A percentile compares a stretch with the other conserved stretches of the same genome.
phyloP scores from a whole-genome alignment of 64 coral and sea anemone species.

The Porites lutea region DNA sequence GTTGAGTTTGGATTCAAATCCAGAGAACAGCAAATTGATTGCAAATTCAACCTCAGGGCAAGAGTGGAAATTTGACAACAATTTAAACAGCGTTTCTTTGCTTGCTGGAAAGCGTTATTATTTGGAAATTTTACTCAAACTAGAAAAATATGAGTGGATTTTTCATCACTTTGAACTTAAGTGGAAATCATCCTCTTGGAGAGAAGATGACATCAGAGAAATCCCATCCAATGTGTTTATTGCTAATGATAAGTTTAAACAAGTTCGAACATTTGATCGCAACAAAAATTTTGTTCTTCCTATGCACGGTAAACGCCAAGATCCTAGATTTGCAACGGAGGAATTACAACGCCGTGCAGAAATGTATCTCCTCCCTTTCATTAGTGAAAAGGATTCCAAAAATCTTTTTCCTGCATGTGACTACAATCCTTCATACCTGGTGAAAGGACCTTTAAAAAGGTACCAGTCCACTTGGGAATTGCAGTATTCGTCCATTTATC shows the following conservation, averaged over 20 bases:
- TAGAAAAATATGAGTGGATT: not conserved
- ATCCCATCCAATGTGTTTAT: not conserved
- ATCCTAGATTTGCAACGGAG: not conserved
- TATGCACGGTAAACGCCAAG: constrained; percentile 21
- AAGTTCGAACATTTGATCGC: not conserved
- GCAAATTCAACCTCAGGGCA: constrained; percentile 21
- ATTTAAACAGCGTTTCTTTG: constrained; percentile 1
- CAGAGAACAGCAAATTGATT: constrained; percentile 50
- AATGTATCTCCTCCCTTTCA: constrained; percentile 51
- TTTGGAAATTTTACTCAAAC: constrained; percentile 7
- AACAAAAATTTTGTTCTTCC: constrained; percentile 7
- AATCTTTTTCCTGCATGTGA: constrained; percentile 36
- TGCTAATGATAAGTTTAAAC: not conserved
- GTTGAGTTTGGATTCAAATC: constrained; percentile 54
- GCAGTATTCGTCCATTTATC: constrained; percentile 59
- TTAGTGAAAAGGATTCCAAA: constrained; percentile 24
- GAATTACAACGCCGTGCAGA: not conserved
- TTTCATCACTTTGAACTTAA: not conserved
- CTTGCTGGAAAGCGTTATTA: constrained; percentile 24
- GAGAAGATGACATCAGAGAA: not conserved
- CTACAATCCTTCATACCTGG: constrained; percentile 58
- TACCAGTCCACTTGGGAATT: constrained; percentile 50
- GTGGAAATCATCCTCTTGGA: not conserved
- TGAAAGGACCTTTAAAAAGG: constrained; percentile 14
- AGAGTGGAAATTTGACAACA: not conserved